Base-by-base conservation (phyloP, 2,888 invertebrate species). In the Allacma fusca region DNA sequence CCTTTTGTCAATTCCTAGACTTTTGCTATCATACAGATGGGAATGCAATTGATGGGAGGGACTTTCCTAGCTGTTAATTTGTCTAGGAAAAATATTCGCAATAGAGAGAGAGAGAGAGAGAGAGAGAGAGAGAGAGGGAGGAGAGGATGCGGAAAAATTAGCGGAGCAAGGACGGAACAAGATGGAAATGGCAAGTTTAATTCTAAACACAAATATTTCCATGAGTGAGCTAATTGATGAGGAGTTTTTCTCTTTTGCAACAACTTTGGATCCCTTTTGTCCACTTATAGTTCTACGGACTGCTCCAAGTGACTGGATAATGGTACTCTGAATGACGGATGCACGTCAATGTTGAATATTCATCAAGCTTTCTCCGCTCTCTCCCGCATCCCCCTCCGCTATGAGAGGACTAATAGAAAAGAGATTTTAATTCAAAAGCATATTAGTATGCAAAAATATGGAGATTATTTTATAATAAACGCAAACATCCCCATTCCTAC, bases 391-490 rank as follows among this genome's bases (percentile, higher is more conserved):
- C 28, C 28, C 50, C 21, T 71, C 57, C 57, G 50, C 1, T 50
- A 50, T 4, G 65, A 65, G 23, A 16, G 26, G 50, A 65, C n/a
- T n/a, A 26, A 68, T 34, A 40, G 43, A 28, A 57, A 71, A 26
- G 26, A 19, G 71, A 24, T 71, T 71, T 71, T 71, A 73, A 73
- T 34, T 59, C 62, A 24, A 73, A 62, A 73, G n/a, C 24, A 62
- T 62, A 64, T 73, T 73, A 73, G 23, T 73, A 73, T 73, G 73
- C 64, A 73, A 73, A 73, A 73, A 73, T 73, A 62, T 62, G 57
- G n/a, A 73, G 73, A 73, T 73, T 62, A 73, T 62, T 59, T 59
- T 57, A 72, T 34, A 59, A 65, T 65, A 65, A 65, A 65, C 65
- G 44, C 69, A 70, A 70, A 50, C 50, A 50, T n/a, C 19, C 19